A percentile compares a stretch with the other conserved stretches of the same genome.
Evolutionary conservation across 92 coral and sea anemone genomes (phyloP).

Genomic region (Isaurus tuberculatus): DNA sequence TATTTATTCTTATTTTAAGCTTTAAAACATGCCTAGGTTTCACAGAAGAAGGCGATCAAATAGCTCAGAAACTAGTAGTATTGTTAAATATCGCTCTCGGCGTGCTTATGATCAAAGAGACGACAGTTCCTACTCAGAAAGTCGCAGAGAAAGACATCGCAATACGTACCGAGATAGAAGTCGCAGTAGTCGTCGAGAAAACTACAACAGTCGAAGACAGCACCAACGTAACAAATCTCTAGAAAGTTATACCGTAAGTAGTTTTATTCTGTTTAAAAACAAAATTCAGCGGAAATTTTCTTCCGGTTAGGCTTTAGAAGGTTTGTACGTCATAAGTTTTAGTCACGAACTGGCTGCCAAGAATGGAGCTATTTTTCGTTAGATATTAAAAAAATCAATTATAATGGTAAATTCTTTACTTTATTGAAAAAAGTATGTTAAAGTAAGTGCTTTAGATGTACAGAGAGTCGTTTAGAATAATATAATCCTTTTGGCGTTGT

Average conservation of each 20-base stretch:
- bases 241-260: constrained; percentile 69
- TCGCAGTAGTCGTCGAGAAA: constrained; percentile 77
- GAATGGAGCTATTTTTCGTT: not conserved
- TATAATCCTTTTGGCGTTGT: no score
- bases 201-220: constrained; percentile 70
- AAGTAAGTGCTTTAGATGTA: not conserved
- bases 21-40: constrained; percentile 77
- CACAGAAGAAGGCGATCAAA: constrained; percentile 72
- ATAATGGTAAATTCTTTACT: no score
- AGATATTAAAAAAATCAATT: not conserved
- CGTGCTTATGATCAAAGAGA: constrained; percentile 59
- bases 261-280: not conserved
- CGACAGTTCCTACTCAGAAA: constrained; percentile 45
- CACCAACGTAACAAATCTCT: constrained; percentile 66
- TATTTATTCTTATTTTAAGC: constrained; percentile 19
- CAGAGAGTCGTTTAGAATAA: not conserved
- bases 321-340: not conserved
- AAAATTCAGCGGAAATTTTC: not conserved
- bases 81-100: constrained; percentile 67
- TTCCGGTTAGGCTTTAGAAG: constrained; percentile 3
- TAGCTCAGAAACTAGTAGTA: constrained; percentile 66
- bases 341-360: not conserved
- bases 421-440: not conserved
- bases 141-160: constrained; percentile 60
- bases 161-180: constrained; percentile 64